Evolutionary conservation across 1,140 invertebrate species (phyloP), one percentile per base, ranked within the genome.

Genomic region (Hormaphis cornu): DNA sequence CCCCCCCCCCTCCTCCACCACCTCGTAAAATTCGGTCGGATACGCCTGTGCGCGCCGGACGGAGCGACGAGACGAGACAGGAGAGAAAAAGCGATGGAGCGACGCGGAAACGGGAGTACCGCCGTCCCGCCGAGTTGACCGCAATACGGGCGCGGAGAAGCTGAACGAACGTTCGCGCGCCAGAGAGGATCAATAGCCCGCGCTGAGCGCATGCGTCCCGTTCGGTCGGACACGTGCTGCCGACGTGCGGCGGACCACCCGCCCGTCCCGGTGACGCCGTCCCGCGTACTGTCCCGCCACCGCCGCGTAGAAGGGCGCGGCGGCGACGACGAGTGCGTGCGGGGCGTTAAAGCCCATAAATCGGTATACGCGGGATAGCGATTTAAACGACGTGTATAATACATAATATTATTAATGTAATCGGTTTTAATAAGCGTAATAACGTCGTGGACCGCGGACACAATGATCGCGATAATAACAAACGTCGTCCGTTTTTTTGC

Each of bases 211-310:
- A 66, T 66, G 61, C 61, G 61, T 66, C 61, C n/a, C n/a, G 50
- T 66, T 48, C 42, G 42, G 61, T 66, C 40, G 58, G 37, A 66
- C 61, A 66, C 61, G 61, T 66, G 61, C 61, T 66, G 61, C 61
- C 42, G 40, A 56, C 53, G 37, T 22, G n/a, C n/a, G n/a, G n/a
- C n/a, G n/a, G 33, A 56, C 53, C 18, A 14, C 18, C 53, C 53
- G 20, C 33, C 12, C 30, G 30, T n/a, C n/a, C 20, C 53, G 30
- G 9, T 9, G 30, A 4, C 4, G 9, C 4, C 20, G 14, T 20
- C 33, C 4, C 12, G 2, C 35, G 1, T n/a, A 4, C 4, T 2
- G 18, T 9, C 12, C 20, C 54, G 1, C 10, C 20, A n/a, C 40
- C 12, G 16, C 16, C 40, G 40, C 40, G 3, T 1, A n/a, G 37